Base-by-base conservation (phyloP, 1,140 invertebrate species). In the Drosophila nigromelanica region DNA sequence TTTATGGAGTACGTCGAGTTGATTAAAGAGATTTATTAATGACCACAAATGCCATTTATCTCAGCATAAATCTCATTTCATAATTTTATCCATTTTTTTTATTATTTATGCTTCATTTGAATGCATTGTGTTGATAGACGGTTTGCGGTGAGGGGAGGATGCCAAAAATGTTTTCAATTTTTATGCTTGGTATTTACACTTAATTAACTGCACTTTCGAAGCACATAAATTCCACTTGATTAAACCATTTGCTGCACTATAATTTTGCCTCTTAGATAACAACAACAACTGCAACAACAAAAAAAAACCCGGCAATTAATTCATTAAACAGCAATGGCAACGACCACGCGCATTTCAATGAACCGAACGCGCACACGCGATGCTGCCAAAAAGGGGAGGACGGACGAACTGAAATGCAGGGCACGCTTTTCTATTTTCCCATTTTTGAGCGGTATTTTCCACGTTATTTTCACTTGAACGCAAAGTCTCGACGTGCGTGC, bases 181-280 rank as follows among this genome's bases (percentile, higher is more conserved):
- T 79, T 37, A 55, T 24, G 67, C 77, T 67, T 71, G 61, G 63
- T 81, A 89, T 89, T 89, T 83, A 80, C 83, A 89, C 85, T 89
- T 78, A 89, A 89, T 89, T 82, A 89, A 83, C 83, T 89, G 83
- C 76, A 83, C 68, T 80, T 74, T 77, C 35, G 45, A 62, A 72
- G 85, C 85, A 83, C 80, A 89, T 89, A 89, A 89, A 89, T 89
- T 89, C 81, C 83, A 89, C 83, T 89, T 89, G 83, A 89, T 89
- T 89, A 89, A 89, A 83, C 83, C 83, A 80, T 87, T 87, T 71
- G 79, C 50, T 76, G 78, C 82, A 83, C 83, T 79, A 73, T 50
- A 70, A 48, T 48, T 54, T 73, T 77, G 64, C 58, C 60, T 52
- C 69, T 69, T 40, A 73, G 75, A 80, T 75, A 80, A 76, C 18